These are phyloP conservation scores for Cylas formicarius DNA, from an alignment of 1,140 invertebrate species.

Conservation along the genomic window DNA sequence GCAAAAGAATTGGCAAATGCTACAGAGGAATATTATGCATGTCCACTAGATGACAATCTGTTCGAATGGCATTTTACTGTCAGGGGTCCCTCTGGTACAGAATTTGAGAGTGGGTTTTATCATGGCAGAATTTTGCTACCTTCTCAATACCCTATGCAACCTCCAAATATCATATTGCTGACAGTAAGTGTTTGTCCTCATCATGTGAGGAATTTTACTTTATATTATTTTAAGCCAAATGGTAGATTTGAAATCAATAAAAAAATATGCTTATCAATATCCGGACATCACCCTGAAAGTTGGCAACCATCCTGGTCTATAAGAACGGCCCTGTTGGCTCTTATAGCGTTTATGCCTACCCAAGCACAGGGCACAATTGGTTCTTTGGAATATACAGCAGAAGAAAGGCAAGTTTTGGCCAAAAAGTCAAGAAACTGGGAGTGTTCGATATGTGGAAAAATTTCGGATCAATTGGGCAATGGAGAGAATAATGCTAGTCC, in stretches of 20 bases:
- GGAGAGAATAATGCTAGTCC: slow-evolving; percentile 34
- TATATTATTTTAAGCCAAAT: slow-evolving; percentile 69
- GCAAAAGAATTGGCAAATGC: slow-evolving; percentile 77
- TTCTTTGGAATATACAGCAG: slow-evolving; percentile 77
- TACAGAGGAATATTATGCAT: slow-evolving; percentile 85
- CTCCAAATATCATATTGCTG: slow-evolving; percentile 88
- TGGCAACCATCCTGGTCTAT: slow-evolving; percentile 98
- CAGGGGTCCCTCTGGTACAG: slow-evolving; percentile 75
- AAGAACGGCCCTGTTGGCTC: slow-evolving; percentile 82
- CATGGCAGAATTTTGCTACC: slow-evolving; percentile 87
- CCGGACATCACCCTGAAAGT: slow-evolving; percentile 94
- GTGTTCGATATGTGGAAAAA: slow-evolving; percentile 54
- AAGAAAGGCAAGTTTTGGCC: slow-evolving; percentile 76
- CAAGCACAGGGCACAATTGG: slow-evolving; percentile 72
- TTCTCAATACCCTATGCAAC: slow-evolving; percentile 96
- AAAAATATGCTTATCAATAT: slow-evolving; percentile 95
- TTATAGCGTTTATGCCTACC: slow-evolving; percentile 94
- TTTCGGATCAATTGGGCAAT: slow-evolving; percentile 44
- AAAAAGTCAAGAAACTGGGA: slow-evolving; percentile 58
- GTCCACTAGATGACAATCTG: slow-evolving; percentile 89
- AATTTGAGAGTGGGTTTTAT: slow-evolving; percentile 86
- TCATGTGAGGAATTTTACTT: slow-evolving; percentile 4
- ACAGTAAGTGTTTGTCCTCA: slow-evolving; percentile 56
- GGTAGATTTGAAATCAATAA: slow-evolving; percentile 91
- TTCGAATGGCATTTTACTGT: slow-evolving; percentile 99